Evolutionary conservation across 1,140 invertebrate species (phyloP).

Genomic region (Samia ricini): DNA sequence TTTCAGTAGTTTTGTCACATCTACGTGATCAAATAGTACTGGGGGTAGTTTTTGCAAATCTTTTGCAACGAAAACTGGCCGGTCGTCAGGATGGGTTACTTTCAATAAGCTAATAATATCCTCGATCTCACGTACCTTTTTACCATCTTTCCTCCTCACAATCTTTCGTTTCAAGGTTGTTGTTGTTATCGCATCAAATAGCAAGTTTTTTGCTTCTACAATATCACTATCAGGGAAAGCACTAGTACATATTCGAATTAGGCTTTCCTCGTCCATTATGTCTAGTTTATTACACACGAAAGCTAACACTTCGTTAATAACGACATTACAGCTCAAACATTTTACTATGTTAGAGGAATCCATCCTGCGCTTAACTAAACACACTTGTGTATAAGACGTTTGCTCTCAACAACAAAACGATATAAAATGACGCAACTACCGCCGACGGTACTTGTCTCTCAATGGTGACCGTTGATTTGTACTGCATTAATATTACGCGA

Average conservation of each 20-base stretch:
- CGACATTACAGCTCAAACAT: neutral
- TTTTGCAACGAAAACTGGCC: neutral
- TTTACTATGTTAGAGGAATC: neutral
- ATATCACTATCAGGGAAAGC: neutral
- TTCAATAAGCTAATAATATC: neutral
- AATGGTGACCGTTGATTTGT: too few species aligned
- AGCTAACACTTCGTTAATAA: neutral
- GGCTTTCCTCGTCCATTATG: neutral
- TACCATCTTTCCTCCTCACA: neutral
- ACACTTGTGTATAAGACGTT: neutral
- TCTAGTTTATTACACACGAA: neutral
- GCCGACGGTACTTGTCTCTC: too few species aligned
- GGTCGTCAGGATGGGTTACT: neutral
- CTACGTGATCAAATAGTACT: neutral
- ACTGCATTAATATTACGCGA: too few species aligned
- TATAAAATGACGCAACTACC: too few species aligned
- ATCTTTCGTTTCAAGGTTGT: neutral
- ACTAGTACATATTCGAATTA: neutral
- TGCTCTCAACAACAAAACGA: too few species aligned
- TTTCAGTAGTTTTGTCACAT: neutral
- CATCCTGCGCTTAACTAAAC: neutral
- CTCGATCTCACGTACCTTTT: neutral
- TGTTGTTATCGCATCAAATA: neutral
- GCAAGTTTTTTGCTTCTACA: neutral
- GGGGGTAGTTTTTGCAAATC: slow-evolving; percentile 2